Conservation (phyloP, 2,113 vertebrate genomes). For the Callipepla californica region DNA sequence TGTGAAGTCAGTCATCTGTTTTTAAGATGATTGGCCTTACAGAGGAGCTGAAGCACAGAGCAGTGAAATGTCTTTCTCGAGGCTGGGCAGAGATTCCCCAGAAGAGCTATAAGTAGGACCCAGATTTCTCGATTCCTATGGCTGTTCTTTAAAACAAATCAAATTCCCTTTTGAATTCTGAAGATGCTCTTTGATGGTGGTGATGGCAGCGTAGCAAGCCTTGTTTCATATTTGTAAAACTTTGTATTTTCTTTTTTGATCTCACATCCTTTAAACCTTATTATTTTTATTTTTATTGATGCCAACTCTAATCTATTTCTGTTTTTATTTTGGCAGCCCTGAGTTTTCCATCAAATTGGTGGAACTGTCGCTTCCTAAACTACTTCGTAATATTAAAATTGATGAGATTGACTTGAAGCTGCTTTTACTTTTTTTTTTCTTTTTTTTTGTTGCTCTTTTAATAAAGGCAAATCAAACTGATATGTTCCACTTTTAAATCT, state of each 20-base stretch:
- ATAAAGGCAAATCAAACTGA: slow-evolving; percentile 67
- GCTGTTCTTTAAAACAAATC: slow-evolving; percentile 35
- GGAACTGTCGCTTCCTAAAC: slow-evolving; percentile 44
- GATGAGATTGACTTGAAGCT: slow-evolving; percentile 61
- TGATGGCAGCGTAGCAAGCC: background rate
- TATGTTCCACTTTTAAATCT: slow-evolving; percentile 66
- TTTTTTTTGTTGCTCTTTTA: slow-evolving; percentile 56
- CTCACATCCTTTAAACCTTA: slow-evolving; percentile 11
- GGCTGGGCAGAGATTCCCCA: background rate
- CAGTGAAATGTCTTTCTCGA: slow-evolving; percentile 25
- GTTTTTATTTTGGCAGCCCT: slow-evolving; percentile 24
- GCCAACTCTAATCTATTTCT: slow-evolving; percentile 13
- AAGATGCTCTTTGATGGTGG: slow-evolving; percentile 35
- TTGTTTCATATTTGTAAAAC: slow-evolving; percentile 28
- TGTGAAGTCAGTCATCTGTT: background rate
- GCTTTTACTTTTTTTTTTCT: background rate
- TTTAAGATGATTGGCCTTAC: background rate
- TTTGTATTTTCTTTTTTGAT: slow-evolving; percentile 35
- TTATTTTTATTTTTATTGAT: background rate
- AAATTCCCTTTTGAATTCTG: slow-evolving; percentile 48
- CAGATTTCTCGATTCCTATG: background rate
- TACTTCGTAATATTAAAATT: slow-evolving; percentile 67
- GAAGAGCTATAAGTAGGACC: slow-evolving; percentile 19
- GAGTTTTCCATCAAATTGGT: slow-evolving; percentile 57
- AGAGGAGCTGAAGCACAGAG: slow-evolving; percentile 12